These are phyloP conservation scores for Philaenus spumarius DNA, from an alignment of 1,140 invertebrate genomes.

Conservation along the genomic window DNA sequence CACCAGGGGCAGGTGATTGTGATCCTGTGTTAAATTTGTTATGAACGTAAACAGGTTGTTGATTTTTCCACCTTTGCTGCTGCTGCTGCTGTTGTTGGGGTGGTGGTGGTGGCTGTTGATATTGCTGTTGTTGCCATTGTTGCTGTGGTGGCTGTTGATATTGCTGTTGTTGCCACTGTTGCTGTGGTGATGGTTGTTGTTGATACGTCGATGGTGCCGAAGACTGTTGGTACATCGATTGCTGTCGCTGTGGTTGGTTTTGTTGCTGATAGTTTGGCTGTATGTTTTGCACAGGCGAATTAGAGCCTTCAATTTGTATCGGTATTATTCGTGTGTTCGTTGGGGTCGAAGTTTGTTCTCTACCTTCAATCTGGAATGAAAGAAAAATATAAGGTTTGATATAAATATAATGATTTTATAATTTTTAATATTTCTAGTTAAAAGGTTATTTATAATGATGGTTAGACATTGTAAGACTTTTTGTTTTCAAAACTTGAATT, in stretches of 20 bases:
- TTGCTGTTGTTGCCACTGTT: slow-evolving; percentile 1
- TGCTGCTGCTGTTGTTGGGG: slow-evolving; percentile 26
- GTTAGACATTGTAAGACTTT: too few relatives aligned
- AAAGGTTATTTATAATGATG: neutral
- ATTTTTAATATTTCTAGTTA: neutral
- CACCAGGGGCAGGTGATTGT: slow-evolving; percentile 17
- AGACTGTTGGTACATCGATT: neutral
- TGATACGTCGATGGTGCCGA: slow-evolving; percentile 13
- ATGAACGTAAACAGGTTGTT: slow-evolving; percentile 25
- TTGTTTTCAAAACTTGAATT: too few relatives aligned
- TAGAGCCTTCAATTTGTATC: slow-evolving; percentile 42
- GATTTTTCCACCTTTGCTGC: slow-evolving; percentile 32
- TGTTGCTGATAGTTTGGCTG: slow-evolving; percentile 7
- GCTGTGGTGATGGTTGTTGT: slow-evolving; percentile 10
- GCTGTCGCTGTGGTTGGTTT: slow-evolving; percentile 30
- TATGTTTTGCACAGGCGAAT: slow-evolving; percentile 3
- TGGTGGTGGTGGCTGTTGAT: slow-evolving; percentile 24
- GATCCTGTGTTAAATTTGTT: slow-evolving; percentile 24
- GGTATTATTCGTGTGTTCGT: slow-evolving; percentile 41
- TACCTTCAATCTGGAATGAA: slow-evolving; percentile 32
- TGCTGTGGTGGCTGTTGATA: slow-evolving; percentile 18
- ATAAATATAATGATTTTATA: slow-evolving; percentile 8
- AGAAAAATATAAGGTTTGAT: too few relatives aligned
- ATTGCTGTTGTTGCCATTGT: slow-evolving; percentile 23
- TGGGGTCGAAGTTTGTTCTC: slow-evolving; percentile 28